Percentiles rank a stretch among this genome's conserved stretches.
Conservation (phyloP, 2,113 vertebrate species). For the Eulacestoma nigropectus region DNA sequence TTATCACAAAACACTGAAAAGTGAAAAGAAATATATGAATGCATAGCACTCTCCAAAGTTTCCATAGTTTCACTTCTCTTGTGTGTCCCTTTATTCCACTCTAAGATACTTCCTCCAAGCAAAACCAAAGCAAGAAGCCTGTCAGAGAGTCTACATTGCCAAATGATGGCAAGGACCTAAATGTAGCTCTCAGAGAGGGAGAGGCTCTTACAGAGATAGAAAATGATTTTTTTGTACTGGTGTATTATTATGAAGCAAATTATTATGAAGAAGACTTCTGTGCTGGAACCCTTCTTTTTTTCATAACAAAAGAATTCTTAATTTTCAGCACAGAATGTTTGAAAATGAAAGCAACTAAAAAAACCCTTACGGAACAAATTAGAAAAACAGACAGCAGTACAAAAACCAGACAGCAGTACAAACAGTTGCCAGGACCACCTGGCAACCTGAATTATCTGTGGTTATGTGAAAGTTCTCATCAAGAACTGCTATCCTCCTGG, state of each 20-base stretch:
- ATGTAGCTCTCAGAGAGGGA: neutral
- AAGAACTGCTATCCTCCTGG: neutral
- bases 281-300: neutral
- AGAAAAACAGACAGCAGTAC: neutral
- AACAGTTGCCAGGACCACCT: neutral
- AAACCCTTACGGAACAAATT: neutral
- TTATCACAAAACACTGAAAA: neutral
- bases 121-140: neutral
- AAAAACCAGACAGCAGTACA: neutral
- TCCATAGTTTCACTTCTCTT: neutral
- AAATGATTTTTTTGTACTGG: neutral
- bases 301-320: neutral
- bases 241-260: neutral
- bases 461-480: neutral
- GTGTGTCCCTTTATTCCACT: neutral
- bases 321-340: neutral
- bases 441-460: neutral
- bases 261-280: neutral
- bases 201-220: neutral
- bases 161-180: neutral
- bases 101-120: neutral
- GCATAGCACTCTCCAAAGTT: neutral
- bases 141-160: neutral
- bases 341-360: neutral
- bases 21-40: neutral